Conservation (phyloP, 2,888 invertebrate species). For the Cremastinae sp. region DNA sequence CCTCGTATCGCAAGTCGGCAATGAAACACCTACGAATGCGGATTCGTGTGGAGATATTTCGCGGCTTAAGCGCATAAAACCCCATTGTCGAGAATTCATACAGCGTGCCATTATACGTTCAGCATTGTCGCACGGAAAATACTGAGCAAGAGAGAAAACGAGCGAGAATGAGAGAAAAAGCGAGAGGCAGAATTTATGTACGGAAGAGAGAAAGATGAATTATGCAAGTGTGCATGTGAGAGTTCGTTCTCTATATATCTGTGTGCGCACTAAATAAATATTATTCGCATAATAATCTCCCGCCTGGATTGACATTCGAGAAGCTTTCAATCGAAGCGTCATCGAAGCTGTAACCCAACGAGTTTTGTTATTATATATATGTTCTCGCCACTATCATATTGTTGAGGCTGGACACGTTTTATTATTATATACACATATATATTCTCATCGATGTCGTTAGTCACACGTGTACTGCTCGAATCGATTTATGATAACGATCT, state of each 20-base stretch:
- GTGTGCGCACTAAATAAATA: neutral
- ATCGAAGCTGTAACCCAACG: neutral
- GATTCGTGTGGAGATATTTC: slow-evolving; percentile 15
- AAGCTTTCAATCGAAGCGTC: slow-evolving; percentile 43
- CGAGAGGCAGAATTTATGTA: too few relatives aligned
- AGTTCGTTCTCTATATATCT: neutral
- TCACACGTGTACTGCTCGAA: too few relatives aligned
- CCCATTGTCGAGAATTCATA: slow-evolving; percentile 47
- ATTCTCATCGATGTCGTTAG: too few relatives aligned
- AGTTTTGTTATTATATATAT: slow-evolving; percentile 40
- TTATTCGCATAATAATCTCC: slow-evolving; percentile 5
- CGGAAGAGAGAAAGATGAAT: too few relatives aligned
- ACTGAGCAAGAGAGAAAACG: too few relatives aligned
- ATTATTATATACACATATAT: too few relatives aligned
- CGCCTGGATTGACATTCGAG: slow-evolving; percentile 25
- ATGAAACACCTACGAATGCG: slow-evolving; percentile 3
- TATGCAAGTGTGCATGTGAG: neutral
- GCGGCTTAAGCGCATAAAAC: slow-evolving; percentile 41
- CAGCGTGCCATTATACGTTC: slow-evolving; percentile 38
- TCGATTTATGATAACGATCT: too few relatives aligned
- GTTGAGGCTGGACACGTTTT: too few relatives aligned
- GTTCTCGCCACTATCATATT: slow-evolving; percentile 5
- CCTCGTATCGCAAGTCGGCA: neutral
- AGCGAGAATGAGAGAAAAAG: too few relatives aligned
- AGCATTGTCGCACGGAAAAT: slow-evolving; percentile 5